phyloP scores from a whole-genome alignment of 2,113 vertebrate genomes.

The Festucalex cinctus region DNA sequence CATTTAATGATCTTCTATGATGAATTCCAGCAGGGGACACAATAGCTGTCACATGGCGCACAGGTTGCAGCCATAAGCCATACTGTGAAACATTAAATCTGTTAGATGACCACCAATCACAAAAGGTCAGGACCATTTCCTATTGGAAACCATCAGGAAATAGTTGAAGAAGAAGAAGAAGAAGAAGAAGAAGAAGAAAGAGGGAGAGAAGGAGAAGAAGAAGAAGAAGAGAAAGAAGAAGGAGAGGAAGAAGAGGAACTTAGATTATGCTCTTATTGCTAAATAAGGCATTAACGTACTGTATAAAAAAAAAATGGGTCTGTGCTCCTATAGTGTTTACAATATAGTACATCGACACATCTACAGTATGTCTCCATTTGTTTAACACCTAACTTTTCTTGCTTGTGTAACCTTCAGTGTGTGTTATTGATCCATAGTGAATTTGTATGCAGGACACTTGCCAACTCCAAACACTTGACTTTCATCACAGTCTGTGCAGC shows the following conservation, averaged over 20 bases:
- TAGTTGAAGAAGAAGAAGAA: too few species aligned
- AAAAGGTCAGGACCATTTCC: conserved; percentile 1
- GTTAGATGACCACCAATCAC: background rate
- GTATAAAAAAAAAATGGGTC: too few species aligned
- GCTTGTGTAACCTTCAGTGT: conserved; percentile 19
- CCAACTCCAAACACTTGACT: conserved; percentile 11
- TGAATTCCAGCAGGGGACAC: conserved; percentile 16
- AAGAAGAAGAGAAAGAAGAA: too few species aligned
- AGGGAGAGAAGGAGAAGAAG: too few species aligned
- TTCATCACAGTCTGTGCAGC: conserved; percentile 15
- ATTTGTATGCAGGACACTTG: conserved; percentile 41
- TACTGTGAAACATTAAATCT: conserved; percentile 5
- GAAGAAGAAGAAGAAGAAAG: too few species aligned
- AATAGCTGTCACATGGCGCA: background rate
- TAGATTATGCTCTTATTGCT: too few species aligned
- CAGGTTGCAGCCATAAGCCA: conserved; percentile 4
- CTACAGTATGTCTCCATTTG: background rate
- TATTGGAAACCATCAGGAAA: background rate
- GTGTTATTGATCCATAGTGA: conserved; percentile 36
- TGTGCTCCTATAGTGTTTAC: too few species aligned
- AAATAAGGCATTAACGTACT: too few species aligned
- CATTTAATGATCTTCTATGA: conserved; percentile 20
- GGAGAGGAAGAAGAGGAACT: too few species aligned
- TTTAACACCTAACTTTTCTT: background rate
- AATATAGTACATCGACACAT: background rate